These are phyloP conservation scores for Helicolenus hilgendorfi DNA, from an alignment of 2,797 vertebrate species.

Conservation along the genomic window DNA sequence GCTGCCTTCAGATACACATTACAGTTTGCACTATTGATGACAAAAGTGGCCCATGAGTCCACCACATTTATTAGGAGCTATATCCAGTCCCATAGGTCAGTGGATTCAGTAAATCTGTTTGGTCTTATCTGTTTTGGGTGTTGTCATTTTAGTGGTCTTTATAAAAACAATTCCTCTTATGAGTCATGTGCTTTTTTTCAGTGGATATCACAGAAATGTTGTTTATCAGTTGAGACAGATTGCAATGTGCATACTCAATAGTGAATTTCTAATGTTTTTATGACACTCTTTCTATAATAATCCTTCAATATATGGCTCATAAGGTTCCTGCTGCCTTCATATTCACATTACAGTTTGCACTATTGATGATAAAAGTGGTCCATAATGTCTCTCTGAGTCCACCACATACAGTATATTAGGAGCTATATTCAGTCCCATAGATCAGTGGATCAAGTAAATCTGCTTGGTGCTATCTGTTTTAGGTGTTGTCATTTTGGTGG, in stretches of 20 bases:
- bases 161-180: too few species aligned
- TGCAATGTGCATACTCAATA: not conserved
- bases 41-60: not conserved
- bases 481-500: not conserved
- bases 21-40: conserved; percentile 10
- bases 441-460: not conserved
- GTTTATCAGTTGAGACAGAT: too few species aligned
- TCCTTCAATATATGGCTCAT: not conserved
- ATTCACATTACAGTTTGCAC: conserved; percentile 1
- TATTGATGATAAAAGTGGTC: conserved; percentile 13
- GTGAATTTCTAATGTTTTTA: not conserved
- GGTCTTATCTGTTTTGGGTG: not conserved
- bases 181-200: too few species aligned
- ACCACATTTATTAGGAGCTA: not conserved
- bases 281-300: not conserved
- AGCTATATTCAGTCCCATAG: not conserved
- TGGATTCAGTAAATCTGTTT: not conserved
- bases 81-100: not conserved
- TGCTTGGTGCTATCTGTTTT: not conserved
- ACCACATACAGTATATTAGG: not conserved
- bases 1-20: not conserved
- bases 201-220: too few species aligned
- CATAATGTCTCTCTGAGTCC: not conserved
- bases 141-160: not conserved
- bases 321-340: not conserved